Base-by-base conservation (phyloP, 2,888 invertebrate genomes). In the Dynastes hyllus region DNA sequence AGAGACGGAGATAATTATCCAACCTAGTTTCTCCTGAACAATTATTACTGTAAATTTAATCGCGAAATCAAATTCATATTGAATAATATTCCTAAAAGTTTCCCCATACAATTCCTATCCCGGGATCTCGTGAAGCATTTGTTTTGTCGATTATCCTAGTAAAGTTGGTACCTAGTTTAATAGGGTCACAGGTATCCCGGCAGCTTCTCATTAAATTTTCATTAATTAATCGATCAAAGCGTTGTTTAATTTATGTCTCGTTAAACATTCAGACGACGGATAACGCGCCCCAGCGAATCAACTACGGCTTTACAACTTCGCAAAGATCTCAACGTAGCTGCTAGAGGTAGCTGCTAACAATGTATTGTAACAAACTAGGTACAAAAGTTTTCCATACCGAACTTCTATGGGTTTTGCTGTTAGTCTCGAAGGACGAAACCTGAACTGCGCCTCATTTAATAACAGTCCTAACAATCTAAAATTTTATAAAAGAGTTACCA, bases 201-300 rank as follows among this genome's bases (percentile, higher is more conserved):
- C 16, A 22, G 16, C 2, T 58, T 58, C 55, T 58, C 55, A 22
- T 58, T 58, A 58, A 58, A 58, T n/a, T 58, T 58, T 58, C 16
- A 58, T 58, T 58, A 58, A 58, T 58, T 58, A 58, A 58, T 58
- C 55, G 55, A 58, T 58, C 55, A 58, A 27, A 58, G n/a, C 55
- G 16, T 8, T 58, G 8, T 13, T 58, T 22, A 16, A 3, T 22
- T 58, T 16, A 3, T 22, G 8, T 58, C 5, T 22, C 55, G 16
- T 58, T 58, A 58, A 58, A 58, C 55, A 58, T 58, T 58, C 22
- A 58, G 16, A 8, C 16, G 55, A 58, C n/a, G n/a, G 16, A n/a
- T 22, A 22, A 22, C 9, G 5, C 55, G 55, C 22, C 6, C 22
- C n/a, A 6, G n/a, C 1, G 22, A 22, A 16, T 55, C 2, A 55